Percentiles rank a stretch among this genome's conserved stretches.
Evolutionary conservation across 2,797 vertebrate genomes (phyloP).

Genomic region (Staurois parvus): DNA sequence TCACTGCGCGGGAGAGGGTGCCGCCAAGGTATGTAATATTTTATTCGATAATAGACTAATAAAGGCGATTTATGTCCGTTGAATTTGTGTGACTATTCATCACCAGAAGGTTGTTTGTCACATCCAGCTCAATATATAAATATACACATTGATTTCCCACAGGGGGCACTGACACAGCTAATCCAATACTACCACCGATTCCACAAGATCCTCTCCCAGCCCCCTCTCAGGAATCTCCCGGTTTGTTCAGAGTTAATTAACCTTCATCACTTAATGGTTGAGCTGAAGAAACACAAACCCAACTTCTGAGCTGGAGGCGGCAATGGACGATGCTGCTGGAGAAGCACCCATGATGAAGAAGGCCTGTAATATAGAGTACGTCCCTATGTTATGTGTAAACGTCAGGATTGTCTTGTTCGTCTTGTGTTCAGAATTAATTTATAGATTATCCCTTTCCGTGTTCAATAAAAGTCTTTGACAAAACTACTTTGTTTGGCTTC

Average conservation of each 20-base stretch:
- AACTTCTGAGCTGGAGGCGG: slow-evolving; percentile 80
- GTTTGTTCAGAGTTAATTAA: slow-evolving; percentile 92
- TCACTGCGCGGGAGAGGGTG: too few relatives aligned
- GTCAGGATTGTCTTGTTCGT: background rate
- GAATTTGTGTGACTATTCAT: too few relatives aligned
- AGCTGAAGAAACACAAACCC: slow-evolving; percentile 95
- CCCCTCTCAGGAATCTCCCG: slow-evolving; percentile 84
- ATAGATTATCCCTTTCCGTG: background rate
- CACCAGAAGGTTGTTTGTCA: too few relatives aligned
- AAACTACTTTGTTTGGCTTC: too few relatives aligned
- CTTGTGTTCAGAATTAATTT: slow-evolving; percentile 22
- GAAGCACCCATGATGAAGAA: background rate
- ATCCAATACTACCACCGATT: slow-evolving; percentile 96
- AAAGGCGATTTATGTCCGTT: too few relatives aligned
- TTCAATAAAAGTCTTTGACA: background rate
- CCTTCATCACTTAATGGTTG: slow-evolving; percentile 95
- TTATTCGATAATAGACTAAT: too few relatives aligned
- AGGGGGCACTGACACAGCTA: slow-evolving; percentile 92
- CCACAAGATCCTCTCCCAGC: slow-evolving; percentile 89
- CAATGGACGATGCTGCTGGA: too few relatives aligned
- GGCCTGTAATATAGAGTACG: background rate
- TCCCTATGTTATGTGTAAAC: background rate
- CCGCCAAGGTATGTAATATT: too few relatives aligned
- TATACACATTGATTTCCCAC: slow-evolving; percentile 14
- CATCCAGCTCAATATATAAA: too few relatives aligned